These are phyloP conservation scores for Crenuchus spilurus DNA, from an alignment of 2,797 vertebrate genomes.

Conservation along the genomic window DNA sequence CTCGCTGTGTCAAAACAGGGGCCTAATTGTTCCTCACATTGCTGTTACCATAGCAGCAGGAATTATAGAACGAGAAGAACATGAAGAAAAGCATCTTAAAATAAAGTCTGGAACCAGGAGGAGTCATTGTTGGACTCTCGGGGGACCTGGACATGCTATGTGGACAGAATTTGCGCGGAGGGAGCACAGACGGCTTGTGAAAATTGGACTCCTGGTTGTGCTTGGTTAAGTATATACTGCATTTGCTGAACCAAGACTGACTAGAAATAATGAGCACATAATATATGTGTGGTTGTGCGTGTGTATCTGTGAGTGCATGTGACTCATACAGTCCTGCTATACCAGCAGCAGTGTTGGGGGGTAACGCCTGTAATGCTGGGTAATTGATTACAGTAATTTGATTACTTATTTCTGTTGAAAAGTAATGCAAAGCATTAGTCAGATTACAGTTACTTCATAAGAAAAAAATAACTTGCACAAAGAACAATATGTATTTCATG, in stretches of 20 bases:
- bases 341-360: neutral
- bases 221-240: conserved; percentile 4
- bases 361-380: neutral
- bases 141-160: conserved; percentile 46
- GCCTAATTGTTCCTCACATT: conserved; percentile 56
- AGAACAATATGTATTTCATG: no score
- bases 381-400: no score
- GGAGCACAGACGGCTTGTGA: conserved; percentile 34
- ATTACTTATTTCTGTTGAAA: no score
- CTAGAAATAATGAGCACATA: conserved; percentile 17
- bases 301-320: neutral
- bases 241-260: conserved; percentile 16
- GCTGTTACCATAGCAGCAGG: conserved; percentile 57
- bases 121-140: conserved; percentile 33
- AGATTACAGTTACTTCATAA: no score
- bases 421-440: no score
- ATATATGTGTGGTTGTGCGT: neutral
- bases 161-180: conserved; percentile 39
- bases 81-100: conserved; percentile 46
- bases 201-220: conserved; percentile 32
- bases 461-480: no score
- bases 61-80: conserved; percentile 50
- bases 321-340: neutral
- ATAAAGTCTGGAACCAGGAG: conserved; percentile 46
- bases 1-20: conserved; percentile 53